These are phyloP conservation scores for Synergus itoensis DNA, from an alignment of 2,888 invertebrate species.

Conservation along the genomic window DNA sequence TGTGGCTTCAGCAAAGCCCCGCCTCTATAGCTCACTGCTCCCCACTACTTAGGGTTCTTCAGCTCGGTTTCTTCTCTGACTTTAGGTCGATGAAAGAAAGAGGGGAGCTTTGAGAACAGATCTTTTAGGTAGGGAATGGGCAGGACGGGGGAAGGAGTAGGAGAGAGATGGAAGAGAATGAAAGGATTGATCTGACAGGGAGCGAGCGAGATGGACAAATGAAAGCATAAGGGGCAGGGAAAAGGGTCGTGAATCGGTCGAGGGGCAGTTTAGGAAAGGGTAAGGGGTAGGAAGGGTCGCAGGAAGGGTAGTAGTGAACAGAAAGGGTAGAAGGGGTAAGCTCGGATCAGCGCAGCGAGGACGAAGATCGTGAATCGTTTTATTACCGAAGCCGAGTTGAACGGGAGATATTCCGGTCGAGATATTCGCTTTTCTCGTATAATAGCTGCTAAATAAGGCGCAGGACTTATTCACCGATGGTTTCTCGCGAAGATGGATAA, in stretches of 20 bases:
- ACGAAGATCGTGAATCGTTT: constrained; percentile 65
- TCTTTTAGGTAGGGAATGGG: constrained; percentile 8
- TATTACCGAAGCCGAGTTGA: constrained; percentile 60
- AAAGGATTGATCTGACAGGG: constrained; percentile 12
- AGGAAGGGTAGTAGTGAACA: constrained; percentile 43
- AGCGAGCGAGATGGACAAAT: constrained; percentile 28
- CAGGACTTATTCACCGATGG: constrained; percentile 24
- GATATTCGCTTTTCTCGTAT: constrained; percentile 69
- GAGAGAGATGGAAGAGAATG: constrained; percentile 49
- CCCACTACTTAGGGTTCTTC: constrained; percentile 48
- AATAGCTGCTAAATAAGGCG: constrained; percentile 66
- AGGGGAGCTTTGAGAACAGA: constrained; percentile 42
- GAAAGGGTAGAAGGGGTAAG: constrained; percentile 59
- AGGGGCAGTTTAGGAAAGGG: constrained; percentile 20
- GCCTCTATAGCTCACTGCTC: constrained; percentile 60
- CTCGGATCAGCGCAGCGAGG: constrained; percentile 55
- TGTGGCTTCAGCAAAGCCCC: constrained; percentile 61
- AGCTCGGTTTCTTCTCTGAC: constrained; percentile 39
- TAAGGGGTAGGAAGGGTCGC: constrained; percentile 43
- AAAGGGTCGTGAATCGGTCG: background rate
- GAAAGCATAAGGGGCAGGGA: constrained; percentile 14
- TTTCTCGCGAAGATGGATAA: background rate
- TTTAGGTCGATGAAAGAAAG: constrained; percentile 45
- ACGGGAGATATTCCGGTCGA: constrained; percentile 63
- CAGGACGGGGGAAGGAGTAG: constrained; percentile 28